Conservation (phyloP, 2,113 vertebrate genomes). For the Etheostoma cragini region DNA sequence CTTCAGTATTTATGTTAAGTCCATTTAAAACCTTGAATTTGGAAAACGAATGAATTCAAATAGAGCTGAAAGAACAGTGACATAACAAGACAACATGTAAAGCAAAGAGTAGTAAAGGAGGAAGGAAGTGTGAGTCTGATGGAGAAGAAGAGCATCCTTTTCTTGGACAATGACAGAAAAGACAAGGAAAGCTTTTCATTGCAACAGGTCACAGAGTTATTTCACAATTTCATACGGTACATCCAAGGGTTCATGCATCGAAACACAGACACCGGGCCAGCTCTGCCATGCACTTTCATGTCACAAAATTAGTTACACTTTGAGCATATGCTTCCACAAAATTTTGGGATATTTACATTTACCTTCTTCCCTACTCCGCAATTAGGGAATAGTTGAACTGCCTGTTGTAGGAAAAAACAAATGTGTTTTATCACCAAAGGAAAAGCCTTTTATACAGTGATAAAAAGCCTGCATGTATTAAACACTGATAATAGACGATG, state of each 20-base stretch:
- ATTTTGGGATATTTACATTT: constrained; percentile 32
- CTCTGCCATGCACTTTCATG: constrained; percentile 51
- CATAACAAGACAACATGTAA: background rate
- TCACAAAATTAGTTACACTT: constrained; percentile 19
- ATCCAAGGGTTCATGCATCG: constrained; percentile 20
- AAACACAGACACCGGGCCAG: background rate
- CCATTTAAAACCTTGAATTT: background rate
- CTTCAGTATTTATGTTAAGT: background rate
- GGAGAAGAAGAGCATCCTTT: background rate
- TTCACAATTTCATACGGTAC: constrained; percentile 2
- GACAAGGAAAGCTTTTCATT: background rate
- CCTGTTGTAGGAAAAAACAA: constrained; percentile 65
- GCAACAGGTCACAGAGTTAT: background rate
- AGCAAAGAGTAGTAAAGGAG: constrained; percentile 1
- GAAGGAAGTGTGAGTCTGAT: background rate
- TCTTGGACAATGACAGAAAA: background rate
- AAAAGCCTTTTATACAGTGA: background rate
- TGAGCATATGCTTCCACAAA: background rate
- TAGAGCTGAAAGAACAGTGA: background rate
- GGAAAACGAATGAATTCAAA: background rate
- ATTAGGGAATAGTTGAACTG: constrained; percentile 73
- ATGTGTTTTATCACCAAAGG: constrained; percentile 24
- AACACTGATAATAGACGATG: constrained; percentile 15
- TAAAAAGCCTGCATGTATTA: constrained; percentile 1
- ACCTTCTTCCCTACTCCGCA: constrained; percentile 76